Conservation (phyloP, 2,888 invertebrate species). For the Sclerodermus sp. region DNA sequence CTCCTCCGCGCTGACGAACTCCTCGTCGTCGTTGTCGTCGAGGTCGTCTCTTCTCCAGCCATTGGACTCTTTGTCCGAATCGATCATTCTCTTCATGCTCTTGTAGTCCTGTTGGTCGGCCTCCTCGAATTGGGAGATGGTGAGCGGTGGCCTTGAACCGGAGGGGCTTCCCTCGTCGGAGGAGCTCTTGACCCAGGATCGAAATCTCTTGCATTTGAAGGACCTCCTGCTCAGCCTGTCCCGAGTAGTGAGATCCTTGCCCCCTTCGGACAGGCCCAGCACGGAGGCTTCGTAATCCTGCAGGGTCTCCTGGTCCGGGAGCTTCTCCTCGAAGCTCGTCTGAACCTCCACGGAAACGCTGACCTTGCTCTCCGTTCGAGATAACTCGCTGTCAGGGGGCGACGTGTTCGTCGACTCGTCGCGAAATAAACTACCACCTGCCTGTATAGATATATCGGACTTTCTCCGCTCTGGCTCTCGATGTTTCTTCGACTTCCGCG, state of each 20-base stretch:
- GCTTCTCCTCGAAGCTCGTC: slow-evolving; percentile 45
- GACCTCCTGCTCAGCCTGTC: slow-evolving; percentile 21
- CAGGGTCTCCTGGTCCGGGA: slow-evolving; percentile 12
- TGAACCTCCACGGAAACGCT: slow-evolving; percentile 49
- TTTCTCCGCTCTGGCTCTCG: slow-evolving; percentile 46
- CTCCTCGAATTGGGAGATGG: slow-evolving; percentile 41
- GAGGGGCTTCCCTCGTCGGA: slow-evolving; percentile 2
- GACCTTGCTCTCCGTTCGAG: slow-evolving; percentile 28
- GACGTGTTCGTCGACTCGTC: slow-evolving; percentile 53
- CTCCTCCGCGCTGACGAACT: slow-evolving; percentile 35
- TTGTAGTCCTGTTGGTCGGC: slow-evolving; percentile 40
- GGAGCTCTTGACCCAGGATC: slow-evolving; percentile 17
- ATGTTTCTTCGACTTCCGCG: slow-evolving; percentile 36
- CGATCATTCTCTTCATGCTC: slow-evolving; percentile 22
- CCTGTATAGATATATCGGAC: slow-evolving; percentile 49
- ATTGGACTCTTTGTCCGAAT: too few relatives aligned
- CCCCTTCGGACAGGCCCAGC: slow-evolving; percentile 34
- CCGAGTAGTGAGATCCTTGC: slow-evolving; percentile 24
- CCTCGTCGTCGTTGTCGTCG: slow-evolving; percentile 40
- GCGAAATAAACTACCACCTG: slow-evolving; percentile 24
- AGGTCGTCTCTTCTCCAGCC: slow-evolving; percentile 15
- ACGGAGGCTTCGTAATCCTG: slow-evolving; percentile 19
- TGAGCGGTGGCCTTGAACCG: slow-evolving; percentile 9
- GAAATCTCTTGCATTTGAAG: slow-evolving; percentile 29
- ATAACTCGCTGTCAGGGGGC: slow-evolving; percentile 37